phyloP scores from a whole-genome alignment of 2,113 vertebrate species.

The Polyodon spathula region DNA sequence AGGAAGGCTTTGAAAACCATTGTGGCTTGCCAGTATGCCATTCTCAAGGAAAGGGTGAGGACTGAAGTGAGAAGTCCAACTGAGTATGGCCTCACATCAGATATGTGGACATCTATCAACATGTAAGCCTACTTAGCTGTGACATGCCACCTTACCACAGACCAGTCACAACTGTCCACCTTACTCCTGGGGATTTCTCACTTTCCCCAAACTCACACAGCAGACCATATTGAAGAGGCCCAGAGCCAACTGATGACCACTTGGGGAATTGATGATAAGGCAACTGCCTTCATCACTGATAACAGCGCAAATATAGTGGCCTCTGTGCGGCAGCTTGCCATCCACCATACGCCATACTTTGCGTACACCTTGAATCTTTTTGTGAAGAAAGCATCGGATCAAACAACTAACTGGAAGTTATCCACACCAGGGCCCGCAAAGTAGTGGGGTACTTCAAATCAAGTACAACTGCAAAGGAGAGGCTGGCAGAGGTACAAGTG shows the following conservation, averaged over 20 bases:
- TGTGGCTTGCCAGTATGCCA: too few species aligned
- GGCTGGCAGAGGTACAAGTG: too few species aligned
- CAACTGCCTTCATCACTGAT: conserved; percentile 4
- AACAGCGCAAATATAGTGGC: conserved; percentile 1
- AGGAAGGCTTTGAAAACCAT: too few species aligned
- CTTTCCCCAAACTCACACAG: not conserved
- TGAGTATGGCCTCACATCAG: conserved; percentile 12
- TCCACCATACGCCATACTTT: conserved; percentile 4
- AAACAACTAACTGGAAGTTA: conserved; percentile 8
- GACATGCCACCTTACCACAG: too few species aligned
- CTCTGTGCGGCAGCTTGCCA: not conserved
- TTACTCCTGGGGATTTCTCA: conserved; percentile 13
- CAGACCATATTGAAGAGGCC: conserved; percentile 6
- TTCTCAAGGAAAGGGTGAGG: not conserved
- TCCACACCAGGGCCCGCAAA: not conserved
- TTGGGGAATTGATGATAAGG: conserved; percentile 2
- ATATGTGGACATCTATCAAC: conserved; percentile 18
- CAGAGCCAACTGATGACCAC: not conserved
- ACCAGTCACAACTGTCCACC: too few species aligned
- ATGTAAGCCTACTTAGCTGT: conserved; percentile 14
- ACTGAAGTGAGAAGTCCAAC: conserved; percentile 10
- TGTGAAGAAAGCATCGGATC: conserved; percentile 3
- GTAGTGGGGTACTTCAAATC: conserved; percentile 15
- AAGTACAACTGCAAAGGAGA: too few species aligned
- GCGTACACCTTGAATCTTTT: conserved; percentile 9